Conservation (phyloP, 2,797 vertebrate genomes). For the Alectoris magna region DNA sequence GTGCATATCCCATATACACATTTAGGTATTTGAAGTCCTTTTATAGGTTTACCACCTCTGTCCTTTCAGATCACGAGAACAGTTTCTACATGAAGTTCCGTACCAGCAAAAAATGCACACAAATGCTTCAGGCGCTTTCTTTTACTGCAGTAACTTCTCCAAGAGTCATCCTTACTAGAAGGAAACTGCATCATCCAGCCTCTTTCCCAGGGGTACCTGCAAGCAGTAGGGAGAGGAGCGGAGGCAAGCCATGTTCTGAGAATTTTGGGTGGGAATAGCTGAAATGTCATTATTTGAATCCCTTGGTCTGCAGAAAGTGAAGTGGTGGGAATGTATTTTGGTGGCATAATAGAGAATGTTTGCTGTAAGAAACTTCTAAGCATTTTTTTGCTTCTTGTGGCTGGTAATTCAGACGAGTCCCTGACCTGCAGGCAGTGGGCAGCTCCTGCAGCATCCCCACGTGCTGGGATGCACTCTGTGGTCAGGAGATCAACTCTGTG, state of each 20-base stretch:
- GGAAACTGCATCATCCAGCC: not conserved
- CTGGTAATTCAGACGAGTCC: not conserved
- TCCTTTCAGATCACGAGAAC: rapidly evolving
- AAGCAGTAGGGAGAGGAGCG: not conserved
- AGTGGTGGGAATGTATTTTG: not conserved
- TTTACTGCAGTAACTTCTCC: not conserved
- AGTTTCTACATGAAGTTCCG: not conserved
- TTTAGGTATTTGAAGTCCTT: not conserved
- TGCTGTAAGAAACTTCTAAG: not conserved
- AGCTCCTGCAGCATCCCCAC: not conserved
- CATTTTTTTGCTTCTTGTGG: not conserved
- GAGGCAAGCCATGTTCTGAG: rapidly evolving
- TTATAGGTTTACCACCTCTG: not conserved
- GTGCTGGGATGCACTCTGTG: not conserved
- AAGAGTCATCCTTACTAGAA: not conserved
- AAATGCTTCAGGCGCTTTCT: not conserved
- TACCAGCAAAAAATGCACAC: not conserved
- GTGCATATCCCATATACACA: not conserved
- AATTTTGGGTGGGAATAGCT: not conserved
- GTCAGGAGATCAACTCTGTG: no score
- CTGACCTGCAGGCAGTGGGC: not conserved
- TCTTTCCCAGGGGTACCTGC: not conserved
- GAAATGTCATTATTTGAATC: not conserved
- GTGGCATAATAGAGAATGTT: not conserved
- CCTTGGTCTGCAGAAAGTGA: not conserved